Percentiles rank a stretch among this genome's conserved stretches.
These are phyloP conservation scores for Sylvia atricapilla DNA, from an alignment of 2,113 vertebrate genomes.

Conservation along the genomic window DNA sequence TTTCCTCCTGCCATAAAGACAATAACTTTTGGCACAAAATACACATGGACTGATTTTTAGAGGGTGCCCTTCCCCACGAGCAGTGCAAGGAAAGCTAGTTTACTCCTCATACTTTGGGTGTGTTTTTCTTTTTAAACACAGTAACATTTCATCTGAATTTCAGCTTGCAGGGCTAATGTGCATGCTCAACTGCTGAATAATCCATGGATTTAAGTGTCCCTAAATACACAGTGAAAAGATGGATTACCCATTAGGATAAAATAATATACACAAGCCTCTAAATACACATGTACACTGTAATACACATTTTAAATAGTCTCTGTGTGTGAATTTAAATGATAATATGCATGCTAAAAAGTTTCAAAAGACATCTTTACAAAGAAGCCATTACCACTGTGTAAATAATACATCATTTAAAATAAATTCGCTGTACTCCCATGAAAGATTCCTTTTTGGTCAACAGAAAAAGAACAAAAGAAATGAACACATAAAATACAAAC, in stretches of 20 bases:
- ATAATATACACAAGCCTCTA: slow-evolving; percentile 62
- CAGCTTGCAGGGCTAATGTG: slow-evolving; percentile 2
- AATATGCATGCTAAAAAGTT: slow-evolving; percentile 57
- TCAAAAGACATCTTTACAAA: slow-evolving; percentile 56
- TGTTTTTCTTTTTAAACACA: neutral
- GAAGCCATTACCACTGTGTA: slow-evolving; percentile 54
- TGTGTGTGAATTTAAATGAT: slow-evolving; percentile 47
- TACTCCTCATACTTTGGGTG: neutral
- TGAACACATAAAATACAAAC: neutral
- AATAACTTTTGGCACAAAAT: neutral
- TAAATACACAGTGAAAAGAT: slow-evolving; percentile 66
- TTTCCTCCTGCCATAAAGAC: neutral
- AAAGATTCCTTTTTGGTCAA: slow-evolving; percentile 34
- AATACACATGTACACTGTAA: slow-evolving; percentile 59
- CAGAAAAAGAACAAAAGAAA: neutral
- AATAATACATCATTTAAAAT: slow-evolving; percentile 62
- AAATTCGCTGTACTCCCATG: slow-evolving; percentile 31
- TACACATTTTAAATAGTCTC: slow-evolving; percentile 55
- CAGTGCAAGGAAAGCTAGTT: neutral
- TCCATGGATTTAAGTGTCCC: slow-evolving; percentile 60
- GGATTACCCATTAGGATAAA: slow-evolving; percentile 67
- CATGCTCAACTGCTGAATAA: slow-evolving; percentile 50
- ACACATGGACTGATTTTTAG: neutral
- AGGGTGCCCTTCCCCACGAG: neutral
- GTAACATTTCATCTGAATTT: slow-evolving; percentile 22